Percentiles rank a stretch among this genome's conserved stretches.
These are phyloP conservation scores for Centropus bengalensis DNA, from an alignment of 2,113 vertebrate species.

Conservation along the genomic window DNA sequence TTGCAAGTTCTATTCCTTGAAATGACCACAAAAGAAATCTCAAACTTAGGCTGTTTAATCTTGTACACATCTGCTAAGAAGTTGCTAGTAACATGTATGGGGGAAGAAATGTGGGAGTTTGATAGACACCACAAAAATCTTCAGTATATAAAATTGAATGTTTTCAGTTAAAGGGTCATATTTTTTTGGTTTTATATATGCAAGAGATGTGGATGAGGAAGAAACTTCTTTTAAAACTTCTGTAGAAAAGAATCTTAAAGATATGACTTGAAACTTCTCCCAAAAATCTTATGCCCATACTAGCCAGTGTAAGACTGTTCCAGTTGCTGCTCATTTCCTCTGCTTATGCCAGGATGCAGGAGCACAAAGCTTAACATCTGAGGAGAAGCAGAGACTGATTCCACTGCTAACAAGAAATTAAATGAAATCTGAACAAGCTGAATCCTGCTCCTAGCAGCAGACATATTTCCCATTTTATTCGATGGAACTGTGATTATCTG, in stretches of 20 bases:
- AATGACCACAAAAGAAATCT: not conserved
- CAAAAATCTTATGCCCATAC: not conserved
- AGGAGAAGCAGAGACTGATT: slow-evolving; percentile 21
- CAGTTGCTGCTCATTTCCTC: slow-evolving; percentile 1
- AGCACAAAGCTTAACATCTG: not conserved
- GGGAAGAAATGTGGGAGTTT: not conserved
- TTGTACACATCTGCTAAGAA: not conserved
- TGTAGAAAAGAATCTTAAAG: not conserved
- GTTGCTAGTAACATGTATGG: not conserved
- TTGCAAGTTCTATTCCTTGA: not conserved
- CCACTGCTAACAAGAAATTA: slow-evolving; percentile 1
- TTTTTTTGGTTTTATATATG: not conserved
- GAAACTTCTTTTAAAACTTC: not conserved
- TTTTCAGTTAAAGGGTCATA: not conserved
- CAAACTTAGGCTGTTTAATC: not conserved
- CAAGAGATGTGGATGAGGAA: not conserved
- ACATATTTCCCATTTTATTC: not conserved
- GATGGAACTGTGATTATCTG: not conserved
- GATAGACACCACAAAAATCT: not conserved
- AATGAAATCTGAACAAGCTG: not conserved
- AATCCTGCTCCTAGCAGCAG: not conserved
- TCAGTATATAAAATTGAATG: not conserved
- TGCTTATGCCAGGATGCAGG: not conserved
- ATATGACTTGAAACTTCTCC: not conserved
- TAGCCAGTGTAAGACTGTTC: not conserved